Evolutionary conservation across 2,888 invertebrate species (phyloP), one percentile per base, ranked within the genome.

Genomic region (Leptopilina myrica): DNA sequence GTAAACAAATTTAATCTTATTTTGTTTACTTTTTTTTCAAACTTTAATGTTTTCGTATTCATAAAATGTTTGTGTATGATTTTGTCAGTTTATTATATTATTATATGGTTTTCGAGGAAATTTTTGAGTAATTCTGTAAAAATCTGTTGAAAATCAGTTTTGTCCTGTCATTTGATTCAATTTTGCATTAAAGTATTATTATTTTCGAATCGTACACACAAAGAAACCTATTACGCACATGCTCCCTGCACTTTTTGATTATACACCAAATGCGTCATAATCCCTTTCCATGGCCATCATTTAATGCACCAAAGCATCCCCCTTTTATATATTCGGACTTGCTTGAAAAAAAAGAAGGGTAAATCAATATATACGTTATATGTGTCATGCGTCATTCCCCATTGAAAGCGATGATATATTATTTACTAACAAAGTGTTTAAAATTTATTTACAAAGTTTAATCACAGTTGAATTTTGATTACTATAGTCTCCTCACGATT

Each of bases 361-460:
- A 73, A 73, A 73, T 73, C 69, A 73, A 73, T 73, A 73, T 73
- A 73, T 69, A 56, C 69, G 69, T 73, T 73, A 20, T 73, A 14
- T 56, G 69, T 73, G 69, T 73, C 69, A 69, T 20, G 69, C 49
- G 20, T 53, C 69, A 73, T 73, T 62, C 53, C 53, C 33, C 56
- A 33, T 73, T 73, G n/a, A 56, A 73, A 73, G 53, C 69, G n/a
- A 20, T 14, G 26, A 33, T 33, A 33, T 53, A 53, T 73, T 69
- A 73, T 53, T 69, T 73, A 73, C 69, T 73, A 73, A 73, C 69
- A 73, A 73, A 56, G 53, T 73, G 15, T 20, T 15, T n/a, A 73
- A 26, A 20, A 73, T 69, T 69, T 56, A 53, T 69, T 49, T 49
- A 49, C 49, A 26, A 26, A 49, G 20, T 53, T 26, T 14, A 49